phyloP scores from a whole-genome alignment of 2,113 vertebrate species.

The Tragelaphus scriptus region DNA sequence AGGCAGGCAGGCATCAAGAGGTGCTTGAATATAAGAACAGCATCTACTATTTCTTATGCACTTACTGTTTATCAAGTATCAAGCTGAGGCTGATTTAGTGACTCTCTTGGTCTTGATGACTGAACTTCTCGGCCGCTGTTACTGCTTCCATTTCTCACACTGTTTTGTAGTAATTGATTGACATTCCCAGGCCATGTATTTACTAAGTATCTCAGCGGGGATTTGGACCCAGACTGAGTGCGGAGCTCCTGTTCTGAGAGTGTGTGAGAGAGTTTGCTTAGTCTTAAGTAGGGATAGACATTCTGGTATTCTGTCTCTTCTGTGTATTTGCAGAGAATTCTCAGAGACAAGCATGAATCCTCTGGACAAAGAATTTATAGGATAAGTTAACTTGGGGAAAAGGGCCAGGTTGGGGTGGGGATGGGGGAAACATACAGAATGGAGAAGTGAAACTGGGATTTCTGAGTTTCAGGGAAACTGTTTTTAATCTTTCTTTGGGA shows the following conservation, averaged over 20 bases:
- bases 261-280: background rate
- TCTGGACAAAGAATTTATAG: conserved; percentile 18
- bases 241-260: background rate
- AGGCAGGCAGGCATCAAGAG: background rate
- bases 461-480: conserved; percentile 1
- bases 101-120: background rate
- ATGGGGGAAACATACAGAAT: background rate
- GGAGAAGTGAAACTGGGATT: background rate
- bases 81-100: background rate
- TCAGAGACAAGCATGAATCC: conserved; percentile 3
- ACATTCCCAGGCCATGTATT: background rate
- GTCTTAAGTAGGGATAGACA: background rate
- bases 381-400: conserved; percentile 9
- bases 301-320: background rate
- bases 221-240: background rate
- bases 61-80: background rate
- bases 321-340: conserved; percentile 26
- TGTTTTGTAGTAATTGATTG: background rate
- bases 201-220: background rate
- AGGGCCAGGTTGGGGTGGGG: background rate
- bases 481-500: background rate
- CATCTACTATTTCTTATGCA: background rate
- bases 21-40: background rate
- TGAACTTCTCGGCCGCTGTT: background rate
- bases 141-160: background rate